Percentiles rank a stretch among this genome's conserved stretches.
Conservation (phyloP, 2,888 invertebrate genomes). For the Aelia acuminata region DNA sequence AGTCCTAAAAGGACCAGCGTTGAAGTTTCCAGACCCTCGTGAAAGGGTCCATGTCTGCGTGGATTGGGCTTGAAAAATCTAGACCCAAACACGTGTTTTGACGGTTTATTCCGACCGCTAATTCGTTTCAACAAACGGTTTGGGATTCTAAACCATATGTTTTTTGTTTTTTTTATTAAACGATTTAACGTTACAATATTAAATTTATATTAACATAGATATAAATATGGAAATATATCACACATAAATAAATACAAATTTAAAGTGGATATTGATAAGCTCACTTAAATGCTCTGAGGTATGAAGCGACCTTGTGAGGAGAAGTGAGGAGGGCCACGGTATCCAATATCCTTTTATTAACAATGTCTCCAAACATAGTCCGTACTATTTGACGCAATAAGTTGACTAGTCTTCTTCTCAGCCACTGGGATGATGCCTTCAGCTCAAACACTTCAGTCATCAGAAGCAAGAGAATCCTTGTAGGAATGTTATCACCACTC, state of each 20-base stretch:
- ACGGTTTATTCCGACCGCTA: no score
- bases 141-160: no score
- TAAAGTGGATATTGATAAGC: slow-evolving; percentile 67
- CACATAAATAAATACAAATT: neutral
- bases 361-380: slow-evolving; percentile 86
- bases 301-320: slow-evolving; percentile 89
- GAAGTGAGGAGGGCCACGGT: slow-evolving; percentile 89
- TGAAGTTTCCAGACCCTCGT: no score
- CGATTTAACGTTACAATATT: no score
- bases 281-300: slow-evolving; percentile 87
- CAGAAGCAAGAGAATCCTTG: slow-evolving; percentile 82
- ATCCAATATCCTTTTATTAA: slow-evolving; percentile 89
- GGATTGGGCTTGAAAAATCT: no score
- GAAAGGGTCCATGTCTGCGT: no score
- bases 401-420: slow-evolving; percentile 82
- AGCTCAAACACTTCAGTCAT: slow-evolving; percentile 91
- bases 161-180: no score
- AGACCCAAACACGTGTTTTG: no score
- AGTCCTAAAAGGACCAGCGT: no score
- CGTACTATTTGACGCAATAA: slow-evolving; percentile 83
- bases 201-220: no score
- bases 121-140: no score
- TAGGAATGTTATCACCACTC: slow-evolving; percentile 83
- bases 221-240: no score
- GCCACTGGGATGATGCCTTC: slow-evolving; percentile 85